phyloP scores from a whole-genome alignment of 2,113 vertebrate species.

The Larimichthys polyactis region DNA sequence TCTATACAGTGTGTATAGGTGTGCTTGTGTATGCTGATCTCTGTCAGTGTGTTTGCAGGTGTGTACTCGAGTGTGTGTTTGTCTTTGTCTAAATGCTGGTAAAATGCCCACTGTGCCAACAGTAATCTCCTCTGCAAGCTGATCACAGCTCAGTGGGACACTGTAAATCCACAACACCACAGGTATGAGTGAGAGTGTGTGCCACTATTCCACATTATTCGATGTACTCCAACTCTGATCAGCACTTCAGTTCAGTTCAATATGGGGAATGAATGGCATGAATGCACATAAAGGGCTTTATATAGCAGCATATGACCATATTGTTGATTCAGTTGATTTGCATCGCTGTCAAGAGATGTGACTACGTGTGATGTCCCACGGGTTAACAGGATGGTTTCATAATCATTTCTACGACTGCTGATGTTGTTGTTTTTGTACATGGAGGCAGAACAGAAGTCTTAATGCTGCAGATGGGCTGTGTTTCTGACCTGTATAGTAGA shows the following conservation, averaged over 20 bases:
- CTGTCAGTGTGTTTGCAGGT: background rate
- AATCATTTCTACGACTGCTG: background rate
- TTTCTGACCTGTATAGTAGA: background rate
- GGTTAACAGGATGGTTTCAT: background rate
- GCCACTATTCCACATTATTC: background rate
- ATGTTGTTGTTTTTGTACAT: background rate
- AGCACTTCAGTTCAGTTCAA: background rate
- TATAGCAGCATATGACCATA: background rate
- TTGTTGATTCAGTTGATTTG: background rate
- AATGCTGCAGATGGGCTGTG: background rate
- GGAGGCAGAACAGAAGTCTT: background rate
- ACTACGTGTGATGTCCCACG: background rate
- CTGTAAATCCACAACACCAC: conserved; percentile 33
- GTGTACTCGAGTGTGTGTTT: conserved; percentile 15
- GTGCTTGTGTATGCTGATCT: conserved; percentile 8
- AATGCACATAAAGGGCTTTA: background rate
- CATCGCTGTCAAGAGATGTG: background rate
- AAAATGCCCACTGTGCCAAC: conserved; percentile 54
- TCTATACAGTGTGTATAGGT: background rate
- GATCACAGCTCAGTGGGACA: conserved; percentile 57
- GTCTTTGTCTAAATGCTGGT: conserved; percentile 29
- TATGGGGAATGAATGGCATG: background rate
- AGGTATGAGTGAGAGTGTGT: conserved; percentile 25
- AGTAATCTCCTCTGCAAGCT: conserved; percentile 58
- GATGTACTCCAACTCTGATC: conserved; percentile 4